Conservation (phyloP, 2,888 invertebrate species). For the Ctenicera cuprea region DNA sequence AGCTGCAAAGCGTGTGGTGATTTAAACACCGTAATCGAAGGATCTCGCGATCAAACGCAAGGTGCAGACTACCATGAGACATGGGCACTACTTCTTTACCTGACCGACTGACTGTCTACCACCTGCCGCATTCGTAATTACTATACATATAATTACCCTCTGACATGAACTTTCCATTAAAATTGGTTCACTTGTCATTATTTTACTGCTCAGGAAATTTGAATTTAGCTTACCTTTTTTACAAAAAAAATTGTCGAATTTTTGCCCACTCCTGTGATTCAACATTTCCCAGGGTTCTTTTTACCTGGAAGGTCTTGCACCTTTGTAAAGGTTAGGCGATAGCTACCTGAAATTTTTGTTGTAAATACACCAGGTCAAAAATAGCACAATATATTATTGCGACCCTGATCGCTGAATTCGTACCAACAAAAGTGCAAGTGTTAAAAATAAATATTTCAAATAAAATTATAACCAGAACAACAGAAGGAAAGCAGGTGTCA, state of each 20-base stretch:
- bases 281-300: not conserved
- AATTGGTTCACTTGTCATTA: conserved; percentile 51
- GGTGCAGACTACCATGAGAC: conserved; percentile 59
- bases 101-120: conserved; percentile 66
- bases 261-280: too few relatives aligned
- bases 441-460: not conserved
- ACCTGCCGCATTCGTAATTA: conserved; percentile 66
- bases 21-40: conserved; percentile 61
- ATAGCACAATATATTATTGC: not conserved
- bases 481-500: conserved; percentile 32
- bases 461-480: not conserved
- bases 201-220: not conserved
- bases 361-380: not conserved
- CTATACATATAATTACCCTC: conserved; percentile 63
- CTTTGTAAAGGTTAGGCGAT: conserved; percentile 3
- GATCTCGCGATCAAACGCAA: conserved; percentile 64
- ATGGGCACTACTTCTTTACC: conserved; percentile 54
- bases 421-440: not conserved
- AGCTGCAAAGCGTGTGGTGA: conserved; percentile 59
- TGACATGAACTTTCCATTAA: conserved; percentile 62
- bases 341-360: conserved; percentile 22
- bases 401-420: not conserved
- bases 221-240: not conserved
- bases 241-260: not conserved
- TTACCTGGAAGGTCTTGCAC: conserved; percentile 24